These are phyloP conservation scores for Portevinia maculata DNA, from an alignment of 2,888 invertebrate genomes.

Conservation along the genomic window DNA sequence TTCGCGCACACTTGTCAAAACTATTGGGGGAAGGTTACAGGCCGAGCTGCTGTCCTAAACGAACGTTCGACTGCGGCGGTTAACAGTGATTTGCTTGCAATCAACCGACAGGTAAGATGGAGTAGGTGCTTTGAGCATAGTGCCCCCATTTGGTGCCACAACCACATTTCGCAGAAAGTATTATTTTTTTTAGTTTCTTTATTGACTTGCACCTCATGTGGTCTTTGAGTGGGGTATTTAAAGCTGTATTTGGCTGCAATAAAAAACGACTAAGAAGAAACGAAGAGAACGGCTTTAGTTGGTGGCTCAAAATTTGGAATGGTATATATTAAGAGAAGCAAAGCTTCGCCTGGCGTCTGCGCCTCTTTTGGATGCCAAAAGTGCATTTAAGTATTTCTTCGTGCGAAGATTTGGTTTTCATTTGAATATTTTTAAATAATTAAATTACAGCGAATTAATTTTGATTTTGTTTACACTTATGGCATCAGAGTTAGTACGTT, in stretches of 20 bases:
- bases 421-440: conserved; percentile 16
- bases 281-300: conserved; percentile 37
- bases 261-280: conserved; percentile 25
- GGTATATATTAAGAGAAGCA: conserved; percentile 40
- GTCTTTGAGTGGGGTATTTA: conserved; percentile 52
- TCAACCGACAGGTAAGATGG: conserved; percentile 48
- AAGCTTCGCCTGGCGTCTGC: conserved; percentile 4
- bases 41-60: conserved; percentile 50
- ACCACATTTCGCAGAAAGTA: conserved; percentile 55
- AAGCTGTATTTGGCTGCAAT: conserved; percentile 42
- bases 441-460: conserved; percentile 6
- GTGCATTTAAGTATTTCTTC: conserved; percentile 6
- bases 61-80: conserved; percentile 68
- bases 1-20: conserved; percentile 42
- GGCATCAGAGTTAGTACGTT: conserved; percentile 6
- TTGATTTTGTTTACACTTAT: neutral
- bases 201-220: conserved; percentile 51
- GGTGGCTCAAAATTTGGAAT: neutral
- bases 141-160: conserved; percentile 54
- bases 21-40: conserved; percentile 15
- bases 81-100: conserved; percentile 62
- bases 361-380: neutral
- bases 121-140: conserved; percentile 58
- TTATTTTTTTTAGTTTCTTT: conserved; percentile 42
- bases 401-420: conserved; percentile 16